These are phyloP conservation scores for Diadophis punctatus DNA, from an alignment of 2,113 vertebrate genomes.

Conservation along the genomic window DNA sequence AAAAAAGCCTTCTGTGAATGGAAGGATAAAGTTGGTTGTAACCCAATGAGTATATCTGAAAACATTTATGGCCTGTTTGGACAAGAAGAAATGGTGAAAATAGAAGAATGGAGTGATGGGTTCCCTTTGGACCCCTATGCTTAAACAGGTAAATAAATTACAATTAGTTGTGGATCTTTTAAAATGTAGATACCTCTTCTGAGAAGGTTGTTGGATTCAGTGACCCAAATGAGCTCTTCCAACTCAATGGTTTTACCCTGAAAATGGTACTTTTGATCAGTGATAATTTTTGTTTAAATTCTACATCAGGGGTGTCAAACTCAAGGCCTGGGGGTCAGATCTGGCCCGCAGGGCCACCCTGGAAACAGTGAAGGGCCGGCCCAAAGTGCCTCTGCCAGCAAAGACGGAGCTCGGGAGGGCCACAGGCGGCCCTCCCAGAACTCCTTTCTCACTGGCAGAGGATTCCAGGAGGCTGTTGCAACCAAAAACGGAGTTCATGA, in stretches of 20 bases:
- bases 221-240: neutral
- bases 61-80: neutral
- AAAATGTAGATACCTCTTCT: neutral
- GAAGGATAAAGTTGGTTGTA: neutral
- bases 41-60: neutral
- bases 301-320: too few relatives aligned
- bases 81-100: neutral
- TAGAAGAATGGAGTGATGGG: neutral
- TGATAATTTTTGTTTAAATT: neutral
- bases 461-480: too few relatives aligned
- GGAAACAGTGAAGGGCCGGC: too few relatives aligned
- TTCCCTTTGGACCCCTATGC: neutral
- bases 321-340: too few relatives aligned
- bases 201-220: neutral
- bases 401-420: too few relatives aligned
- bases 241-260: neutral
- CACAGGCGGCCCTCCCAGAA: too few relatives aligned
- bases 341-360: too few relatives aligned
- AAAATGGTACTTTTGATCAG: neutral
- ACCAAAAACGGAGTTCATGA: too few relatives aligned
- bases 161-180: neutral
- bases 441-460: too few relatives aligned
- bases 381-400: too few relatives aligned
- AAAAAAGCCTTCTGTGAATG: neutral
- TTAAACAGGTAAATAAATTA: neutral